phyloP scores from a whole-genome alignment of 2,888 invertebrate genomes.

The Folsomia manolachei region DNA sequence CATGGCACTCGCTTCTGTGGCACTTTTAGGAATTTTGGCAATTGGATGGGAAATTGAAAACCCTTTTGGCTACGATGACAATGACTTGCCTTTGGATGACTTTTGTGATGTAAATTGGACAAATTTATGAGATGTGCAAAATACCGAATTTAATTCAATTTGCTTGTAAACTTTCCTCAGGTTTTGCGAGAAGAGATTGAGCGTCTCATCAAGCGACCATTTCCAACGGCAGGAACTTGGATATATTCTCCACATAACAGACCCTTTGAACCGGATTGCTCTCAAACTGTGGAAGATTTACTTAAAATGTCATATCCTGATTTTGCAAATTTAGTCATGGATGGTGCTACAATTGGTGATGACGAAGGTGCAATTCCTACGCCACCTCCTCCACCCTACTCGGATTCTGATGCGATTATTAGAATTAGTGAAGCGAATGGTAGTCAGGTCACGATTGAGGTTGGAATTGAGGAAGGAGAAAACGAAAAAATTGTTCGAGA shows the following conservation, averaged over 20 bases:
- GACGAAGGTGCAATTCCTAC: too few species aligned
- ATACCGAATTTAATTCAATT: too few species aligned
- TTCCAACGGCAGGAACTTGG: not conserved
- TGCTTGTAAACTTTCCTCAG: not conserved
- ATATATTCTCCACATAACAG: not conserved
- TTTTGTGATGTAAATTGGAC: slow-evolving; percentile 3
- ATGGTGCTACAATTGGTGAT: too few species aligned
- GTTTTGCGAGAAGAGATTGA: not conserved
- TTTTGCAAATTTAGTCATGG: too few species aligned
- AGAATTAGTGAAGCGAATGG: too few species aligned
- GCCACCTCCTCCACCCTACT: too few species aligned
- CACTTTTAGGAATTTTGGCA: slow-evolving; percentile 32
- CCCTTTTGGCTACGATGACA: slow-evolving; percentile 41
- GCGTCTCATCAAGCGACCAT: not conserved
- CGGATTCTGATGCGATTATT: too few species aligned
- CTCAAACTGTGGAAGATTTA: not conserved
- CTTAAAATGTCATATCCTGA: too few species aligned
- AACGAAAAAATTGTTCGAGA: too few species aligned
- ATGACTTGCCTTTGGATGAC: slow-evolving; percentile 24
- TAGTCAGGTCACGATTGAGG: too few species aligned
- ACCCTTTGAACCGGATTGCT: not conserved
- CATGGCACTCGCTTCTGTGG: slow-evolving; percentile 28
- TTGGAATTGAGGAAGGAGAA: too few species aligned
- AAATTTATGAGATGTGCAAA: not conserved
- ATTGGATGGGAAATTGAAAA: slow-evolving; percentile 42